Base-by-base conservation (phyloP, 92 coral and sea anemone genomes). In the Paramuricea clavata region DNA sequence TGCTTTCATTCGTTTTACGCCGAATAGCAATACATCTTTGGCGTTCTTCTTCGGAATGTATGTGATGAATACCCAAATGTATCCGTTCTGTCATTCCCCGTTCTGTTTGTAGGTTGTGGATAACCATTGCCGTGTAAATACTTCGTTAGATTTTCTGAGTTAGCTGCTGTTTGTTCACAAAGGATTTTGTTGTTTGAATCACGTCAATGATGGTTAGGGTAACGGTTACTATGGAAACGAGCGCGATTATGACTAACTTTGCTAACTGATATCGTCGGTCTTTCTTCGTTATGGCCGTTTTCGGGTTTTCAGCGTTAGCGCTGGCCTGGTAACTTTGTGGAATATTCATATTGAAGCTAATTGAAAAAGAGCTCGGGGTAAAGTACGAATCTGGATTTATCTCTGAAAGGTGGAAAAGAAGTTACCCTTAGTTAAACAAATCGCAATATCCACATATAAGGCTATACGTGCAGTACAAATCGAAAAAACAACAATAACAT, bases 51-150 rank as follows among this genome's bases (percentile, higher is more conserved):
- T 31, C 32, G 3, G 15, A 9, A 39, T 78, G 16, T 62, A 61
- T 22, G 0, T 22, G 7, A 28, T 60, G 33, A 23, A 33, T 16
- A 2, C 36, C 52, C 30, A 56, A 17, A 12, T 52, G 32, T 32
- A 78, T 28, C n/a, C n/a, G n/a, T 0, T 71, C 72, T 6, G 72
- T 31, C 32, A 56, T 25, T 17, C 83, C 83, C 13, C 83, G 30
- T 35, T 78, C 83, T 17, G 4, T 56, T 43, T 78, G 83, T 12
- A 78, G 41, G 41, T 78, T 34, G 72, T 78, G 71, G 23, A 78
- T 78, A 26, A 78, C 49, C 64, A 36, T 56, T 15, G 83, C 71
- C 6, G 72, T 59, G 6, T 59, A 50, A 25, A 59, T 78, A n/a
- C 83, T 78, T 8, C 43, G 11, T 31, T 56, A 50, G 33, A 78